phyloP scores from a whole-genome alignment of 2,888 invertebrate genomes.

The Drosophila neoperkinsi region DNA sequence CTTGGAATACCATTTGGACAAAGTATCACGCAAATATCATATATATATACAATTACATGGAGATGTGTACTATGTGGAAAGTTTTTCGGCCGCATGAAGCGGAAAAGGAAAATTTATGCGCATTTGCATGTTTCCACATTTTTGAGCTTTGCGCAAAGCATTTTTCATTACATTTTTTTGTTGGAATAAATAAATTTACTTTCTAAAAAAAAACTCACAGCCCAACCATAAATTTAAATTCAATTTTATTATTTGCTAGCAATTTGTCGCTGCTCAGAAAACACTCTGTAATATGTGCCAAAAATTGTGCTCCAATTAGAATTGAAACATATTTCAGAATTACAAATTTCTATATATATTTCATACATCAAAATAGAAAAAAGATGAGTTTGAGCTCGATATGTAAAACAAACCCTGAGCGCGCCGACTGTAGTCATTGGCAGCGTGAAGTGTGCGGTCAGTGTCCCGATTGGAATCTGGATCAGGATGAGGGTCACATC shows the following conservation, averaged over 20 bases:
- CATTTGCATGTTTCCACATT: slow-evolving; percentile 30
- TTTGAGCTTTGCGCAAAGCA: slow-evolving; percentile 18
- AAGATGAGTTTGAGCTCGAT: slow-evolving; percentile 12
- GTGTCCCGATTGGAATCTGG: slow-evolving; percentile 18
- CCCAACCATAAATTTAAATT: background rate
- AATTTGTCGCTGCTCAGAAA: background rate
- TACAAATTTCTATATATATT: background rate
- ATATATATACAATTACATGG: background rate
- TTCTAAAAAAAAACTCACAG: background rate
- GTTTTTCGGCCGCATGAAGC: slow-evolving; percentile 21
- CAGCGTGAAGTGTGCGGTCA: slow-evolving; percentile 29
- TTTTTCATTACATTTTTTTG: slow-evolving; percentile 18
- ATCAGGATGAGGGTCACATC: background rate
- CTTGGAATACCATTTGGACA: background rate
- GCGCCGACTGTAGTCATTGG: slow-evolving; percentile 18
- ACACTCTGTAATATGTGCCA: background rate
- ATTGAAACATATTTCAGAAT: slow-evolving; percentile 8
- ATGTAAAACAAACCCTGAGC: slow-evolving; percentile 10
- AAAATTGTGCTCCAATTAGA: background rate
- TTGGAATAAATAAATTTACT: background rate
- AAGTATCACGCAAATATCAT: background rate
- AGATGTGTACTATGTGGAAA: background rate
- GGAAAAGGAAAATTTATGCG: slow-evolving; percentile 61
- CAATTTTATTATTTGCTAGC: slow-evolving; percentile 1
- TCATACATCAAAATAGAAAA: background rate